Conservation (phyloP, 2,888 invertebrate genomes). For the Seira ritae region DNA sequence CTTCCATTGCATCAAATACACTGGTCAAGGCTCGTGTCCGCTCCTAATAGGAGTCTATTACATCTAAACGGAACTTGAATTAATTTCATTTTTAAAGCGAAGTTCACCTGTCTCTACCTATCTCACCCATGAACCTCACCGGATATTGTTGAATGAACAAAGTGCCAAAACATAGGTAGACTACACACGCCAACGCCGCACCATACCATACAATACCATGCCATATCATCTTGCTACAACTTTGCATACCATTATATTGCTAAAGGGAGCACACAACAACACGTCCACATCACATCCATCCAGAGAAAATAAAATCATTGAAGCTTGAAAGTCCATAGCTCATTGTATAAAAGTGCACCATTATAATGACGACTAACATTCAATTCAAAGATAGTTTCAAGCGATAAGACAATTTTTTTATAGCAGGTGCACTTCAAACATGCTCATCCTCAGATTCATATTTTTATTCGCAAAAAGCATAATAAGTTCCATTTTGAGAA, state of each 20-base stretch:
- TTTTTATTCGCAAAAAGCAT: too few species aligned
- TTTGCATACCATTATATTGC: too few species aligned
- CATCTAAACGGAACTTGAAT: not conserved
- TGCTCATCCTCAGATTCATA: too few species aligned
- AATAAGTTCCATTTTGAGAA: not conserved
- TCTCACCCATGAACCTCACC: not conserved
- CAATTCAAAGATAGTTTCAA: not conserved
- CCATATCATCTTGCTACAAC: too few species aligned
- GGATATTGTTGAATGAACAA: not conserved
- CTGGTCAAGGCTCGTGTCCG: too few species aligned
- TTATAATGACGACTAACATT: not conserved
- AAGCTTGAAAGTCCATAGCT: not conserved
- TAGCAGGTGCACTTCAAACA: not conserved
- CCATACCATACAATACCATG: too few species aligned
- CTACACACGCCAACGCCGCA: too few species aligned
- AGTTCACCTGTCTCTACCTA: not conserved
- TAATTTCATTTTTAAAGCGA: not conserved
- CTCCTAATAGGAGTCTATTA: too few species aligned
- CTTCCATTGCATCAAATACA: too few species aligned
- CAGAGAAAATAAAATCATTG: slow-evolving; percentile 2
- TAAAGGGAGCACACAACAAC: too few species aligned
- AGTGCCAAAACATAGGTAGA: not conserved
- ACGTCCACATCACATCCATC: not conserved
- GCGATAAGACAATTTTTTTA: not conserved
- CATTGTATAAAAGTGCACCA: not conserved